Base-by-base conservation (phyloP, 2,797 vertebrate genomes). In the Bovichtus diacanthus region DNA sequence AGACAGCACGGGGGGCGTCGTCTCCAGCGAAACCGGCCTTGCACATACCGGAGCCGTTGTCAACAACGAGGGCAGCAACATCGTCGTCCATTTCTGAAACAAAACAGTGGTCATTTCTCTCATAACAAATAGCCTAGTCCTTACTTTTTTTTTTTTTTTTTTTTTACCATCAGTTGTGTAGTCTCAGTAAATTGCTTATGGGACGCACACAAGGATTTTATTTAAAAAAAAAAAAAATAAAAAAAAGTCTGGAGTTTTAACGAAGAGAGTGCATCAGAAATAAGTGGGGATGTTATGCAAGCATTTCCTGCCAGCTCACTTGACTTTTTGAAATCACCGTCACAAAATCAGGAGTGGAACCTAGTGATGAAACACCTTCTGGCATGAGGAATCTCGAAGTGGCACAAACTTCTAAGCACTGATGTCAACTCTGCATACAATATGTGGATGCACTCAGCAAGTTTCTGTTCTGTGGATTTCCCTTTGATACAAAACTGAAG, bases 11-110 rank as follows among this genome's bases (percentile, higher is more conserved):
- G 39, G 96, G 97, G 6, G 97, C 96, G 4, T 97, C 96, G 29
- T 97, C 96, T 4, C 97, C 96, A 0, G 96, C 97, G 12, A 98
- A 97, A 46, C 96, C 97, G 1, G 96, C 97, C 86, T 97, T 98
- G 67, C 96, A 96, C 90, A 97, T 94, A 54, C 96, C 96, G 0
- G 96, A 97, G 78, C 97, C 97, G 0, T 97, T 98, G 87, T 98
- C 97, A 54, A 97, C 96, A 85, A 98, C 97, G 47, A 98, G 90
- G 10, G 97, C 96, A 1, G 96, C 95, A 66, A 96, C 90, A 29
- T 98, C 96, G 2, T 98, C 97, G 0, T 97, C 97, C 90, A 91
- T 91, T 6, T 87, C 90, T 91, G 77, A 64, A 25, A 51, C n/a
- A n/a, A n/a, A n/a, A n/a, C n/a, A n/a, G n/a, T n/a, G n/a, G n/a